These are phyloP conservation scores for Acrossocheilus wenchowensis DNA, from an alignment of 2,797 vertebrate species.

Conservation along the genomic window DNA sequence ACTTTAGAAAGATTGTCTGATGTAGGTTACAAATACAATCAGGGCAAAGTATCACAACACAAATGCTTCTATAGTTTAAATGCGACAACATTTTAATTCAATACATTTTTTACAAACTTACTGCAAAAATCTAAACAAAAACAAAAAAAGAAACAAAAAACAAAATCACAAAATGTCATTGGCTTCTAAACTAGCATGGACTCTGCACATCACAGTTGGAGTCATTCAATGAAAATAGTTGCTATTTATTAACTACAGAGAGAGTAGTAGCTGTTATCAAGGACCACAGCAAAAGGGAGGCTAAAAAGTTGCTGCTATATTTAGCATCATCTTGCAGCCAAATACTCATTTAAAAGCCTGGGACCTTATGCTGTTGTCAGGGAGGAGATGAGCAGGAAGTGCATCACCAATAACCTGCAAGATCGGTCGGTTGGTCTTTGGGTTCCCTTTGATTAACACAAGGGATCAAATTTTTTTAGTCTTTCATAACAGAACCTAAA, in stretches of 20 bases:
- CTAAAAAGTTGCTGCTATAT: conserved; percentile 61
- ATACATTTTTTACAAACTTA: neutral
- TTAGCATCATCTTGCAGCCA: conserved; percentile 59
- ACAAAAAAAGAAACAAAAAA: too few relatives aligned
- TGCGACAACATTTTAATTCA: neutral
- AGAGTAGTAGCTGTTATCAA: conserved; percentile 36
- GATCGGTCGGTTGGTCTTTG: neutral
- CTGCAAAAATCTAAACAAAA: neutral
- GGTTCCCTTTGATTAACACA: neutral
- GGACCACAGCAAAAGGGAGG: conserved; percentile 54
- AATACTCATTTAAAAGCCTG: conserved; percentile 60
- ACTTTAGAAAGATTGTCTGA: conserved; percentile 37
- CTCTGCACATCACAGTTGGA: conserved; percentile 6
- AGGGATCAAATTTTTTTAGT: neutral
- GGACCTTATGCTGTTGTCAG: conserved; percentile 61
- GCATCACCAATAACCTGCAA: conserved; percentile 41
- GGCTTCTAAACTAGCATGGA: neutral
- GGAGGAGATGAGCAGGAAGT: conserved; percentile 54
- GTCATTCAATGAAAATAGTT: conserved; percentile 59
- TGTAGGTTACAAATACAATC: conserved; percentile 30
- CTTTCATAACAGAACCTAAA: neutral
- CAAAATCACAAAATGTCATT: neutral
- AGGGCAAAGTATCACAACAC: conserved; percentile 16
- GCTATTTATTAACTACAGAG: conserved; percentile 56
- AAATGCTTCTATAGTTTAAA: neutral